Evolutionary conservation across 1,140 invertebrate genomes (phyloP).

Genomic region (Euborellia annulipes): DNA sequence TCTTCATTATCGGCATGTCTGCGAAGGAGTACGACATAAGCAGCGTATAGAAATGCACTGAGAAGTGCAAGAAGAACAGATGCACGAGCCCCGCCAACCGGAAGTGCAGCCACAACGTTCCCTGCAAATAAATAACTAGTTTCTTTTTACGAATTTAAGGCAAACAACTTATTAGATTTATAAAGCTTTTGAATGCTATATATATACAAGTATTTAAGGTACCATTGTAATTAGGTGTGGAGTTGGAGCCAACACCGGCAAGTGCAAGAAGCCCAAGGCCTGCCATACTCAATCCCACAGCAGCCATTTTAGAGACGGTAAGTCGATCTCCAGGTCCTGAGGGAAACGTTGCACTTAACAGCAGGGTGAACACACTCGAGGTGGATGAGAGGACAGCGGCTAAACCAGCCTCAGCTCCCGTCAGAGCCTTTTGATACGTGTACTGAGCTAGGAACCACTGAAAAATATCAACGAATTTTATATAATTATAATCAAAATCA

Average conservation of each 20-base stretch:
- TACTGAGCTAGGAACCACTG: constrained; percentile 75
- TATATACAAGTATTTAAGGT: too few species aligned
- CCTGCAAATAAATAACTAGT: too few species aligned
- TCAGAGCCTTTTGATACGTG: constrained; percentile 61
- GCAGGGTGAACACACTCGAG: constrained; percentile 67
- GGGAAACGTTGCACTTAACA: constrained; percentile 66
- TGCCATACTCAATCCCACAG: constrained; percentile 57
- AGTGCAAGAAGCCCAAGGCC: constrained; percentile 26
- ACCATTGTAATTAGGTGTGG: too few species aligned
- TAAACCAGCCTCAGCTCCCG: constrained; percentile 54
- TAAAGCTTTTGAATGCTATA: too few species aligned
- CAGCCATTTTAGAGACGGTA: constrained; percentile 63
- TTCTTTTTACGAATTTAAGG: too few species aligned
- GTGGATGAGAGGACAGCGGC: constrained; percentile 68
- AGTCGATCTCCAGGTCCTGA: constrained; percentile 59
- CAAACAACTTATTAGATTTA: too few species aligned
- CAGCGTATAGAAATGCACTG: constrained; percentile 71
- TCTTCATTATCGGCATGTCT: constrained; percentile 72
- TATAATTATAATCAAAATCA: too few species aligned
- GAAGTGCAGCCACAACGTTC: too few species aligned
- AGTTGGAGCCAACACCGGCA: too few species aligned
- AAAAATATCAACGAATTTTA: constrained; percentile 23
- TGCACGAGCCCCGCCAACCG: constrained; percentile 9
- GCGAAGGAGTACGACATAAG: constrained; percentile 66
- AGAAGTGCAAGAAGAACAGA: constrained; percentile 43